Percentiles rank a stretch among this genome's conserved stretches.
phyloP scores from a whole-genome alignment of 2,888 invertebrate genomes.

The Leptopterna dolabrata region DNA sequence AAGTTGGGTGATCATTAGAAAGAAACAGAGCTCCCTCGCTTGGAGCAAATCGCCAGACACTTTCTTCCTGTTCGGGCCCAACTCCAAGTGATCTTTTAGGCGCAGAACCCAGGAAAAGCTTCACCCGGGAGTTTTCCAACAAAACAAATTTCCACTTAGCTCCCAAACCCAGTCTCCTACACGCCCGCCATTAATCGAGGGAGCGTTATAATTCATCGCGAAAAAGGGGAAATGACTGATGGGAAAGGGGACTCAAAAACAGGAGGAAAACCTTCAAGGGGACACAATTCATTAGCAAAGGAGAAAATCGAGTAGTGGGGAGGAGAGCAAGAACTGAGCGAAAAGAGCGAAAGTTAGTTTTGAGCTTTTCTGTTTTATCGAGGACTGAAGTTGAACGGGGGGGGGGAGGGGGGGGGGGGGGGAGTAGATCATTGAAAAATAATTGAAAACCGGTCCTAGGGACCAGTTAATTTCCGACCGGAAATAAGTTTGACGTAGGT shows the following conservation, averaged over 20 bases:
- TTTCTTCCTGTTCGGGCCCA: too few relatives aligned
- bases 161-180: background rate
- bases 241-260: slow-evolving; percentile 10
- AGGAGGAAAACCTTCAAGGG: background rate
- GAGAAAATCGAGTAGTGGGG: background rate
- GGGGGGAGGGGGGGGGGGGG: background rate
- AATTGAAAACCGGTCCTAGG: slow-evolving; percentile 57
- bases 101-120: background rate
- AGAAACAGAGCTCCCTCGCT: too few relatives aligned
- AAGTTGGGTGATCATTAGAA: too few relatives aligned
- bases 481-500: slow-evolving; percentile 57
- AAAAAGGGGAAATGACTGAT: background rate
- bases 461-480: slow-evolving; percentile 60
- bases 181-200: background rate
- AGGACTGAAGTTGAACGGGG: slow-evolving; percentile 23
- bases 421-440: slow-evolving; percentile 57
- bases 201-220: slow-evolving; percentile 4
- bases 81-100: background rate
- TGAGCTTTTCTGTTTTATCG: slow-evolving; percentile 42
- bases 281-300: slow-evolving; percentile 7
- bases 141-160: slow-evolving; percentile 7
- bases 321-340: background rate
- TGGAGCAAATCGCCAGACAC: too few relatives aligned
- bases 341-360: slow-evolving; percentile 42
- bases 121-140: background rate